Percentiles rank a stretch among this genome's conserved stretches.
phyloP scores from a whole-genome alignment of 2,113 vertebrate species.

The Podarcis cretensis region DNA sequence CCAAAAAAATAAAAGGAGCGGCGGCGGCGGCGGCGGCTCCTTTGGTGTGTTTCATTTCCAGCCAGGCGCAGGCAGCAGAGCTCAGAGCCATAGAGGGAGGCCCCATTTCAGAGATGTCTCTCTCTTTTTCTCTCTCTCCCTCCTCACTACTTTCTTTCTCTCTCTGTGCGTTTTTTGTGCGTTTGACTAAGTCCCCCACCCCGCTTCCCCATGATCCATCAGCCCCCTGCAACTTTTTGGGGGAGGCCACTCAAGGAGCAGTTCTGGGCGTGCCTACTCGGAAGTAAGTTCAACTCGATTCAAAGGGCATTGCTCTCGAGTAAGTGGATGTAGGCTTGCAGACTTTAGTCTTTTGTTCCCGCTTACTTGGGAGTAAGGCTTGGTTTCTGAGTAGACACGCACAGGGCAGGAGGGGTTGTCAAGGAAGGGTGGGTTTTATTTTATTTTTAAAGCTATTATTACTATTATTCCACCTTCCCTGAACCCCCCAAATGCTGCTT shows the following conservation, averaged over 20 bases:
- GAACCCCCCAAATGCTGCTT: too few relatives aligned
- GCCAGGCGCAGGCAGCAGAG: constrained; percentile 64
- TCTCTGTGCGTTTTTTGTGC: too few relatives aligned
- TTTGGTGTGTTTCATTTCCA: constrained; percentile 53
- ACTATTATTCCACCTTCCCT: too few relatives aligned
- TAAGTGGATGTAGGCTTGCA: background rate
- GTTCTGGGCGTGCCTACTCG: background rate
- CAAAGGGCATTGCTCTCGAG: background rate
- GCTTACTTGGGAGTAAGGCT: too few relatives aligned
- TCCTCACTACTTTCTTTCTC: background rate
- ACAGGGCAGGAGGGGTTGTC: too few relatives aligned
- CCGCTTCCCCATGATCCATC: too few relatives aligned
- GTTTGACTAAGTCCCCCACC: background rate
- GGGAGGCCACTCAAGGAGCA: too few relatives aligned
- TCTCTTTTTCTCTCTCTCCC: too few relatives aligned
- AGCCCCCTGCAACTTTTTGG: background rate
- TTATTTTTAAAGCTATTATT: too few relatives aligned
- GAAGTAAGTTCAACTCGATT: background rate
- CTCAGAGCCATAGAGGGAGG: constrained; percentile 31
- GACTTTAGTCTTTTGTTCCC: background rate
- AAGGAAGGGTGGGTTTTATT: too few relatives aligned
- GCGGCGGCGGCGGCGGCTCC: constrained; percentile 44
- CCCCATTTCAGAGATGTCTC: background rate
- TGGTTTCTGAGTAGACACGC: too few relatives aligned
- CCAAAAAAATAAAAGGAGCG: constrained; percentile 24